Base-by-base conservation (phyloP, 2,888 invertebrate species). In the Strigamia transsilvanica region DNA sequence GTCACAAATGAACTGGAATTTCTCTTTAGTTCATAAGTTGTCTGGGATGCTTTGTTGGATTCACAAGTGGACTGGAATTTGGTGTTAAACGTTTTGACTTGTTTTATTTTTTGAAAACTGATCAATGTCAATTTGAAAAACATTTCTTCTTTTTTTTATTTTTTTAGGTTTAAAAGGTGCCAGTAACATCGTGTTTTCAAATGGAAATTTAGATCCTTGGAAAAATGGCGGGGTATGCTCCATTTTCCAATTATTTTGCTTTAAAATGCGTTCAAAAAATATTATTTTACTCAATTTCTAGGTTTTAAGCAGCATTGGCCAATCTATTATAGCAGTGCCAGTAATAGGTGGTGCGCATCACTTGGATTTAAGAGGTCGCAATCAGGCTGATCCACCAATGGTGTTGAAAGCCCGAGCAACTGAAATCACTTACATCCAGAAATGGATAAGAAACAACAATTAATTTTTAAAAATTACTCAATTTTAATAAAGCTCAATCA, bases 141-240 rank as follows among this genome's bases (percentile, higher is more conserved):
- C n/a, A n/a, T n/a, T n/a, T n/a, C n/a, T 27, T 27, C 3, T 27
- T 27, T 27, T 1, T 27, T 27, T 1, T 73, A 21, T 46, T 83
- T 85, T 38, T 85, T 86, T 86, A 82, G 83, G 82, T 77, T 85
- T 87, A 21, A 79, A 83, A 15, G 82, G 85, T 77, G 85, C 87
- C 5, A 85, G 86, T 21, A 88, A 88, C 83, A 87, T 88, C 12
- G 86, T 88, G n/a, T 88, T 88, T 84, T 87, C 87, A 23, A 88
- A 88, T 85, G 88, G 88, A 41, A 85, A 84, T 66, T 81, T 84
- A 23, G 84, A 84, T 82, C 84, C 84, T 0, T 84, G 84, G 84
- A 83, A 82, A 10, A 82, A 79, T 79, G 84, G 84, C 13, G 79
- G 79, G 79, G 79, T 79, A 79, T n/a, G 41, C 4, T 13, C 38